A percentile compares a stretch with the other conserved stretches of the same genome.
These are phyloP conservation scores for Lysandra bellargus DNA, from an alignment of 2,888 invertebrate species.

Conservation along the genomic window DNA sequence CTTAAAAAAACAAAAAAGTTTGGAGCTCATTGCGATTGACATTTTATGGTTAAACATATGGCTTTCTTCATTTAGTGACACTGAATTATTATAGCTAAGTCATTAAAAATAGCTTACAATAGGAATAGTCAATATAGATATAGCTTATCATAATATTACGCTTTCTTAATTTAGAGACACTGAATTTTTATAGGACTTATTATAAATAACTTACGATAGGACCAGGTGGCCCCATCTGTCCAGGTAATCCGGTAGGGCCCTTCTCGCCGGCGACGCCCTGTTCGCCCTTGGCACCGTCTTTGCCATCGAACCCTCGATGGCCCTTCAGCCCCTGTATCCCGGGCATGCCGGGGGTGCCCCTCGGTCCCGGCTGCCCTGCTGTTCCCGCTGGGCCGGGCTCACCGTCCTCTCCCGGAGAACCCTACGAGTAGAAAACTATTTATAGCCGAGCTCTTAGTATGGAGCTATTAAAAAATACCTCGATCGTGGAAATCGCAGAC, in stretches of 20 bases:
- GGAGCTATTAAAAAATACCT: too few species aligned
- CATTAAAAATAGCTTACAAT: slow-evolving; percentile 69
- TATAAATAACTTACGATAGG: slow-evolving; percentile 76
- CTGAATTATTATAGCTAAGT: too few species aligned
- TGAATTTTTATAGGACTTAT: neutral
- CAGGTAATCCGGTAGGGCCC: slow-evolving; percentile 83
- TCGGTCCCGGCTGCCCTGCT: slow-evolving; percentile 85
- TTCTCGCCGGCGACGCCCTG: slow-evolving; percentile 88
- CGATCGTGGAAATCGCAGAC: too few species aligned
- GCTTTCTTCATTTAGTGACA: neutral
- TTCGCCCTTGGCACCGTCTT: slow-evolving; percentile 91
- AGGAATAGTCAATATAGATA: slow-evolving; percentile 49
- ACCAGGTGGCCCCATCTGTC: slow-evolving; percentile 86
- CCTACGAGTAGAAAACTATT: slow-evolving; percentile 67
- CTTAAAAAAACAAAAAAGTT: slow-evolving; percentile 55
- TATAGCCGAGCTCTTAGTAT: neutral
- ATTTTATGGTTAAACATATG: too few species aligned
- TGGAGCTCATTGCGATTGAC: neutral
- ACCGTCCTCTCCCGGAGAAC: slow-evolving; percentile 89
- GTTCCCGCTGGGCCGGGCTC: slow-evolving; percentile 87
- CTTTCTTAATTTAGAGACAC: neutral
- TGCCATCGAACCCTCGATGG: slow-evolving; percentile 88
- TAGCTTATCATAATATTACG: neutral
- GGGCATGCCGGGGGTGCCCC: slow-evolving; percentile 87
- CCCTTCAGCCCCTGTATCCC: slow-evolving; percentile 92